These are phyloP conservation scores for Hyperopisus bebe DNA, from an alignment of 2,113 vertebrate genomes.

Conservation along the genomic window DNA sequence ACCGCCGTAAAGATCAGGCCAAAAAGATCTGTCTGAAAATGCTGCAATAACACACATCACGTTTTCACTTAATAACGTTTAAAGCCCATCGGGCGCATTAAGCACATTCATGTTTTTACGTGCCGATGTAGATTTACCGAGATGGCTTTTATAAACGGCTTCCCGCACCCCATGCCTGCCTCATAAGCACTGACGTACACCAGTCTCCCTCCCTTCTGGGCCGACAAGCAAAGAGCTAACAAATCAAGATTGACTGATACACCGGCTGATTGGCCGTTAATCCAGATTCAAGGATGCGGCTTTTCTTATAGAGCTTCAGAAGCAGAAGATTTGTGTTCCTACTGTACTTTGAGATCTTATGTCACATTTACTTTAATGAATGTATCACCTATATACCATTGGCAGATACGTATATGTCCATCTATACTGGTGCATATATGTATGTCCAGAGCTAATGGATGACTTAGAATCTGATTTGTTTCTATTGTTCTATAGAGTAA, in stretches of 20 bases:
- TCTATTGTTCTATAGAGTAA: slow-evolving; percentile 21
- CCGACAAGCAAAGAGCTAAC: not conserved
- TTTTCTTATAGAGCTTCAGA: slow-evolving; percentile 8
- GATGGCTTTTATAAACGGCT: slow-evolving; percentile 4
- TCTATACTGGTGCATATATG: slow-evolving; percentile 12
- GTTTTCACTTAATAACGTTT: not conserved
- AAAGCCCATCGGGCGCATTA: not conserved
- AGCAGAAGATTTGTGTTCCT: slow-evolving; percentile 7
- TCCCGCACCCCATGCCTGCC: not conserved
- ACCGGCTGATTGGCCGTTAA: not conserved
- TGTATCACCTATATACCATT: slow-evolving; percentile 14
- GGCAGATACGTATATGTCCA: slow-evolving; percentile 13
- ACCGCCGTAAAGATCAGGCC: not conserved
- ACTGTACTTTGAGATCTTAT: not conserved
- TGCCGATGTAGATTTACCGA: slow-evolving; percentile 8
- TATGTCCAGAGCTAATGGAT: slow-evolving; percentile 3
- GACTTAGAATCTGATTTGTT: slow-evolving; percentile 18
- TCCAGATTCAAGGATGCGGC: slow-evolving; percentile 1
- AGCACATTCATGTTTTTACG: slow-evolving; percentile 21
- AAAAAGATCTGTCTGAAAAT: not conserved
- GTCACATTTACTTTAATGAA: slow-evolving; percentile 20
- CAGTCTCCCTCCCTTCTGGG: not conserved
- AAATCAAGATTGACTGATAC: not conserved
- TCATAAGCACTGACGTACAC: not conserved
- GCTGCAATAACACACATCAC: slow-evolving; percentile 13